These are phyloP conservation scores for Aphidius gifuensis DNA, from an alignment of 1,140 invertebrate genomes.

Conservation along the genomic window DNA sequence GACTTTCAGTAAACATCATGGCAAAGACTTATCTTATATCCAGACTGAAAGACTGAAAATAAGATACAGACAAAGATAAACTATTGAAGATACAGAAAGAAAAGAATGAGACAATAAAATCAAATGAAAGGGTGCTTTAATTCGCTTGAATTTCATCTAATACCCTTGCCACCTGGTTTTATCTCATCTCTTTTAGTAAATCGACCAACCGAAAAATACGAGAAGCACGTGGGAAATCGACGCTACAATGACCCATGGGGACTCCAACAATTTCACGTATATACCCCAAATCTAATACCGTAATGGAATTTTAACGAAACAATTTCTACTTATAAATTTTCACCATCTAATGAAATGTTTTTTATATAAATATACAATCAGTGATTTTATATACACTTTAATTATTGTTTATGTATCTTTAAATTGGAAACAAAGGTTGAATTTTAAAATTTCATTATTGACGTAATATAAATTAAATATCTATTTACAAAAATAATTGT, in stretches of 20 bases:
- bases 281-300: constrained; percentile 9
- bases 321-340: constrained; percentile 7
- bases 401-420: no score
- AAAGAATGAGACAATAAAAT: background rate
- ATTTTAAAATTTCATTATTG: no score
- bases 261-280: constrained; percentile 9
- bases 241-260: constrained; percentile 3
- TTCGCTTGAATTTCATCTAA: background rate
- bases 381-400: no score
- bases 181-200: constrained; percentile 11
- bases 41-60: no score
- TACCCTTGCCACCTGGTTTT: background rate
- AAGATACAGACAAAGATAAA: no score
- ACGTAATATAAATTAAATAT: no score
- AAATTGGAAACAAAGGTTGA: no score
- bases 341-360: no score
- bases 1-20: no score
- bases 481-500: no score
- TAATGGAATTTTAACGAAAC: constrained; percentile 14
- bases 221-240: constrained; percentile 34
- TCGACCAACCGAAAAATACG: constrained; percentile 27
- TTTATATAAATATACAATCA: no score
- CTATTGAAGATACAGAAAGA: background rate
- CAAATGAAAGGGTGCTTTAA: constrained; percentile 7
- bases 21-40: no score